A percentile compares a stretch with the other conserved stretches of the same genome.
phyloP scores from a whole-genome alignment of 2,113 vertebrate species.

The Dipodomys merriami region DNA sequence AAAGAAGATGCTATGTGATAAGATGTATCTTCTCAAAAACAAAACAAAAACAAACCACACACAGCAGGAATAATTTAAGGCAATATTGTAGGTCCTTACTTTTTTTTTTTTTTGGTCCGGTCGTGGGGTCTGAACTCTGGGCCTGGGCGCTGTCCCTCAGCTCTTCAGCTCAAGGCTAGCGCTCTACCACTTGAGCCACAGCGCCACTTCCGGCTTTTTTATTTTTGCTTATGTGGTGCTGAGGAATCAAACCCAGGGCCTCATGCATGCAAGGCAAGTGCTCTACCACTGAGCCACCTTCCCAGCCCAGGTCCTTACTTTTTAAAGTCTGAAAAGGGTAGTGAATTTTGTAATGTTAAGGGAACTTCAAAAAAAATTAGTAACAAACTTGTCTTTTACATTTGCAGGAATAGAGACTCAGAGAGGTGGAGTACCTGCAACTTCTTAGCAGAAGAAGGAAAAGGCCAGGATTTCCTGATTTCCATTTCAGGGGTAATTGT shows the following conservation, averaged over 20 bases:
- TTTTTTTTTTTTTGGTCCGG: no score
- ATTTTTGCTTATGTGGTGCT: no score
- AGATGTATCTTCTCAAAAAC: neutral
- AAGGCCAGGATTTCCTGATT: neutral
- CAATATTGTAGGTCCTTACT: neutral
- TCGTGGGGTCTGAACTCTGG: no score
- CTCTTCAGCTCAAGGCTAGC: no score
- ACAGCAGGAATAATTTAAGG: neutral
- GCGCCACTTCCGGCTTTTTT: no score
- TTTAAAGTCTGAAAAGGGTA: constrained; percentile 8
- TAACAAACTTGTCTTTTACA: neutral
- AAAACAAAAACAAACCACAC: neutral
- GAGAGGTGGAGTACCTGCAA: neutral
- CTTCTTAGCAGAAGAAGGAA: neutral
- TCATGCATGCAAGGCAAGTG: no score
- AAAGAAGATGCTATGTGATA: neutral
- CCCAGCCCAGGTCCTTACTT: neutral
- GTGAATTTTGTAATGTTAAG: constrained; percentile 11
- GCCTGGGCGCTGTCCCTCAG: no score
- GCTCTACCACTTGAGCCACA: no score
- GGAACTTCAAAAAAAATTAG: neutral
- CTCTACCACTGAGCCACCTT: no score
- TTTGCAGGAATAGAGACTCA: neutral
- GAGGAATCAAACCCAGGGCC: no score
- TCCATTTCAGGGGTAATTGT: neutral